Evolutionary conservation across 2,888 invertebrate species (phyloP), one percentile per base, ranked within the genome.

Genomic region (Abrostola triplasia): DNA sequence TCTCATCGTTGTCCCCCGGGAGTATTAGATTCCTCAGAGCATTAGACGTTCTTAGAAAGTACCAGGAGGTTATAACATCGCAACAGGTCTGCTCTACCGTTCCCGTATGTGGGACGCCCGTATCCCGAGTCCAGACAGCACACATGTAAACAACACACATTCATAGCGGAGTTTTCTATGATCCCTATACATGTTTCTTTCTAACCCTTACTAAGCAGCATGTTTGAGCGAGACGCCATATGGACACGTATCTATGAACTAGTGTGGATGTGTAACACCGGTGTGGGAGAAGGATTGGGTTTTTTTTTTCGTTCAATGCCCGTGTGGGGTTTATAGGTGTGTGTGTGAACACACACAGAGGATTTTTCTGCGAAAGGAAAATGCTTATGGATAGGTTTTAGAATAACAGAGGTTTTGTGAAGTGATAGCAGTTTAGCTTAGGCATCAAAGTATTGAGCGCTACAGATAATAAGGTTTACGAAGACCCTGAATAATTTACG

Each of bases 21-120:
- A 58, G 74, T 73, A 69, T 79, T 92, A 92, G 91, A 92, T 88
- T 88, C 84, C 84, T 84, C 83, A 73, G 80, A 91, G 92, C 93
- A 94, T 95, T 95, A 95, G 95, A 95, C 80, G 92, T 92, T 94
- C 93, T 95, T 95, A 95, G 95, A 94, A 94, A 88, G 85, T 93
- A 95, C 93, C 85, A 93, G 94, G 95, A 77, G 72, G 79, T 75
- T 79, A 94, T 90, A 87, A 88, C 73, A 57, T 51, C 51, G 76
- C 77, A 92, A 89, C 84, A 90, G 84, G 90, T 93, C 84, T 88
- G 81, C 82, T 70, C 77, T 81, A 82, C 83, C 83, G 76, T 81
- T 83, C 85, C 84, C 89, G 87, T 90, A 89, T 87, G 87, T 88
- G 86, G 85, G 79, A 81, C 80, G 65, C 49, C 54, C 71, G 70